Percentiles rank a stretch among this genome's conserved stretches.
Conservation (phyloP, 1,140 invertebrate species). For the Pogonomyrmex californicus region DNA sequence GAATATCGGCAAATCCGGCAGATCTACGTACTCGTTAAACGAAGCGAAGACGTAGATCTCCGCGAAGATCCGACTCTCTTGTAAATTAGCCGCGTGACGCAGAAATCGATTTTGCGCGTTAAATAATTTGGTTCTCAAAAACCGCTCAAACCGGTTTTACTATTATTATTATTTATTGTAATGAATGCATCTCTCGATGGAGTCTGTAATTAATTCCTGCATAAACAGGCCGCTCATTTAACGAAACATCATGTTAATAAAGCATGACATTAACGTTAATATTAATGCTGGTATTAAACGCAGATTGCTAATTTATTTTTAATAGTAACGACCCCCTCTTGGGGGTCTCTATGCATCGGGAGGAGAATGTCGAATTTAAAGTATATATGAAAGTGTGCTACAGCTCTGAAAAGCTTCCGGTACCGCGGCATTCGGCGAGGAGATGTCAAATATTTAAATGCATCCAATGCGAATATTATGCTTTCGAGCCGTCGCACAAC, state of each 20-base stretch:
- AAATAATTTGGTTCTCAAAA: neutral
- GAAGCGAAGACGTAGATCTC: neutral
- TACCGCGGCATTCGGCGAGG: neutral
- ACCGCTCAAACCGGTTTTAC: neutral
- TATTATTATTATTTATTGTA: slow-evolving; percentile 21
- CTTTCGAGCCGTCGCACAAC: slow-evolving; percentile 30
- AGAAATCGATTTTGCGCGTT: neutral
- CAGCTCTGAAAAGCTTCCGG: slow-evolving; percentile 35
- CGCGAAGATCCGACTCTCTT: neutral
- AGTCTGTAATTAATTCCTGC: slow-evolving; percentile 44
- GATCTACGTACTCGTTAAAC: neutral
- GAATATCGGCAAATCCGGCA: slow-evolving; percentile 71
- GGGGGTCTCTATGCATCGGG: neutral
- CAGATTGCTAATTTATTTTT: slow-evolving; percentile 17
- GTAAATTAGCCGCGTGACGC: neutral
- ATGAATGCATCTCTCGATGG: neutral
- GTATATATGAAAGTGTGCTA: slow-evolving; percentile 27
- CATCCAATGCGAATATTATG: slow-evolving; percentile 40
- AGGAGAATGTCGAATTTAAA: slow-evolving; percentile 33
- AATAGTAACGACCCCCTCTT: slow-evolving; percentile 6
- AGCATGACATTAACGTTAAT: slow-evolving; percentile 3
- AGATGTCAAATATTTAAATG: slow-evolving; percentile 62
- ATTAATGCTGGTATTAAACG: slow-evolving; percentile 24
- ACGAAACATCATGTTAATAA: slow-evolving; percentile 19
- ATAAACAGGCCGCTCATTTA: slow-evolving; percentile 28